phyloP scores from a whole-genome alignment of 2,113 vertebrate species.

The Zapus hudsonius region DNA sequence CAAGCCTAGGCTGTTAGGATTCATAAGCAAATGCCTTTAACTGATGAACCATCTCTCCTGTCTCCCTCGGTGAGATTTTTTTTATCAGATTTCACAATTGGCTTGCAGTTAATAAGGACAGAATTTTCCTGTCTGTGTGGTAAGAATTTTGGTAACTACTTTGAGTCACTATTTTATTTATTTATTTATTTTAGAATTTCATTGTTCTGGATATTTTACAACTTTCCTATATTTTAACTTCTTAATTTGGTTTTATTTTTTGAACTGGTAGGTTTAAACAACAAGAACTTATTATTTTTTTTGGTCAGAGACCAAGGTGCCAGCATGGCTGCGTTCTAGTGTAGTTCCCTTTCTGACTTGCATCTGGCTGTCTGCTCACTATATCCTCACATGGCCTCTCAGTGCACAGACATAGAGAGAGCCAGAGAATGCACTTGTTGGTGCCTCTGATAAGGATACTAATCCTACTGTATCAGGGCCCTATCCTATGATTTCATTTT shows the following conservation, averaged over 20 bases:
- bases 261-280: not conserved
- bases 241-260: no score
- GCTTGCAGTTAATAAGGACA: constrained; percentile 72
- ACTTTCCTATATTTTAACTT: constrained; percentile 70
- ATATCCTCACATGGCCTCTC: not conserved
- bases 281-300: not conserved
- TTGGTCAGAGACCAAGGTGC: not conserved
- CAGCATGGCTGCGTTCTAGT: no score
- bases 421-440: not conserved
- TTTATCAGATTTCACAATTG: constrained; percentile 73
- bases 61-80: constrained; percentile 22
- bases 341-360: not conserved
- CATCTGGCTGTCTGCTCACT: not conserved
- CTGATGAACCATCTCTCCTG: no score
- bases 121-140: constrained; percentile 65
- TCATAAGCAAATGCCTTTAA: no score
- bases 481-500: not conserved
- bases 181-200: constrained; percentile 66
- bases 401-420: not conserved
- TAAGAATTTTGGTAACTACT: constrained; percentile 69
- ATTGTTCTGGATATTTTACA: constrained; percentile 48
- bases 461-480: not conserved
- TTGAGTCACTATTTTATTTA: constrained; percentile 77
- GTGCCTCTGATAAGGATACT: not conserved
- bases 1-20: no score